Conservation (phyloP, 2,113 vertebrate species). For the Pollachius pollachius region DNA sequence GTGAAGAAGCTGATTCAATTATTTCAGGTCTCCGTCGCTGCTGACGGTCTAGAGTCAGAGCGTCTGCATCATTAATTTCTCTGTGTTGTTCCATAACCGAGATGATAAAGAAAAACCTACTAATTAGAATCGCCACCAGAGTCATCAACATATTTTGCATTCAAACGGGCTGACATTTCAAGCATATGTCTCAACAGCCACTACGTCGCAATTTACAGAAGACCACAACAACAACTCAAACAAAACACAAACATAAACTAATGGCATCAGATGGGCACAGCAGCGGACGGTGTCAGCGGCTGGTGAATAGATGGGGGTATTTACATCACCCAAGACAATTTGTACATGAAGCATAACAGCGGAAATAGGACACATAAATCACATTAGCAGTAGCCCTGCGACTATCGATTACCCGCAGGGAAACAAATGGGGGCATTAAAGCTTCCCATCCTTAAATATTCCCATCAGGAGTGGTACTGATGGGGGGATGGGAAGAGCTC, state of each 20-base stretch:
- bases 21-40: slow-evolving; percentile 48
- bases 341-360: slow-evolving; percentile 76
- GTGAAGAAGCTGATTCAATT: slow-evolving; percentile 48
- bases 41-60: slow-evolving; percentile 44
- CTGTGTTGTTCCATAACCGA: slow-evolving; percentile 2
- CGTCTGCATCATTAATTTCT: slow-evolving; percentile 20
- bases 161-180: slow-evolving; percentile 9
- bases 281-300: slow-evolving; percentile 63
- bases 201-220: slow-evolving; percentile 48
- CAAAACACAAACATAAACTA: slow-evolving; percentile 54
- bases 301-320: slow-evolving; percentile 57
- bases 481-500: too few relatives aligned
- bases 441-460: slow-evolving; percentile 64
- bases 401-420: slow-evolving; percentile 72
- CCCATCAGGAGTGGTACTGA: slow-evolving; percentile 54
- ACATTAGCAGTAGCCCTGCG: slow-evolving; percentile 71
- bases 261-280: slow-evolving; percentile 52
- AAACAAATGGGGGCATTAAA: slow-evolving; percentile 71
- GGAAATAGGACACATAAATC: slow-evolving; percentile 78
- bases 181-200: slow-evolving; percentile 18
- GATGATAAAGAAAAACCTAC: slow-evolving; percentile 9
- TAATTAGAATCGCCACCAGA: background rate
- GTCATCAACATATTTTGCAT: background rate
- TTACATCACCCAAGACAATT: slow-evolving; percentile 76
- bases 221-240: background rate